Base-by-base conservation (phyloP, 2,113 vertebrate genomes). In the Elephas maximus region DNA sequence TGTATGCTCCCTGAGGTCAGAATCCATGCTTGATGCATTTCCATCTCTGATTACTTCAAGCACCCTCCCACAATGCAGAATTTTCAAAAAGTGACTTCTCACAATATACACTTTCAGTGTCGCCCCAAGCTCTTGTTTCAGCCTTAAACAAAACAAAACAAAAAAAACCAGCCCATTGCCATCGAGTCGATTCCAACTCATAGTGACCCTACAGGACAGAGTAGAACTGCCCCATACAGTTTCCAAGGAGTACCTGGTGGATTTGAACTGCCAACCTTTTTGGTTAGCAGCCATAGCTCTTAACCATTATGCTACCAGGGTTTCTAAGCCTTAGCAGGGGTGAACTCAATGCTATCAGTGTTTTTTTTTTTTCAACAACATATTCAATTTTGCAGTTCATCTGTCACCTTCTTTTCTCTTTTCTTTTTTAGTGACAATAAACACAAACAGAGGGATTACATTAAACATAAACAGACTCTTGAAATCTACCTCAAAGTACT, bases 401-500 rank as follows among this genome's bases (percentile, higher is more conserved):
- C 92, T 95, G 73, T 82, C 92, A 96, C 83, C 65, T 92, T 60
- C n/a, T 73, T 63, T 90, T 57, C 48, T 33, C 30, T 62, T 93
- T n/a, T 63, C 74, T 37, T 79, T 80, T 91, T 88, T 81, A 78
- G 37, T 80, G 78, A 93, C 84, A 93, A 87, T 90, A 86, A 90
- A 92, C 67, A 81, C 67, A 91, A 44, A 63, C 15, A 74, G 82
- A 89, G 41, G 37, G 95, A 95, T 89, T 92, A 79, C 73, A 89
- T 88, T 84, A 91, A 73, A 53, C 57, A 77, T 80, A 85, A 93
- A 90, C 74, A 95, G 93, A 88, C 86, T 94, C 95, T 93, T 82
- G 67, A 93, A 96, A 95, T 87, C 86, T 94, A 91, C 85, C 90
- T 83, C 94, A 80, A 73, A 81, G 67, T 88, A 96, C 67, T 79